Base-by-base conservation (phyloP, 2,797 vertebrate species). In the Trachops cirrhosus region DNA sequence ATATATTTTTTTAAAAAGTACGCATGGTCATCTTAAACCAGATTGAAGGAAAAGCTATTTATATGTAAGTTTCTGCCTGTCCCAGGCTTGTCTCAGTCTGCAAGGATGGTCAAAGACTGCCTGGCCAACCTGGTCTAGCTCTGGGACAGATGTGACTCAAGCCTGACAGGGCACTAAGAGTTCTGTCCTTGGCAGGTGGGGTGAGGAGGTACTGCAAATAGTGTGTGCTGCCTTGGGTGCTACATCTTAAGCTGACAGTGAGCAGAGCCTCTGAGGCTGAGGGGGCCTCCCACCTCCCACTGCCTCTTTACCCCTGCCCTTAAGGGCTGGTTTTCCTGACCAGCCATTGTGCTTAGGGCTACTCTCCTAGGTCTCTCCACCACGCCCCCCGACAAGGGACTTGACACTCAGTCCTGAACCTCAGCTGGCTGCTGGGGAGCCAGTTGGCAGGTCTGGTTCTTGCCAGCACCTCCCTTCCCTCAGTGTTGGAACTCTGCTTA, bases 241-340 rank as follows among this genome's bases (percentile, higher is more conserved):
- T 57, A 41, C 68, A 44, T 59, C 19, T 80, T 39, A 89, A 39
- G 62, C 64, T 79, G 73, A 79, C 67, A 78, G 8, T 9, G 68
- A 93, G 62, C 11, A 83, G 68, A 86, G 59, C 32, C 22, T 39
- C 34, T 70, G n/a, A 79, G 85, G 80, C n/a, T 18, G 34, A 4
- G 6, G 29, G 44, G 7, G 22, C 12, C 46, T 67, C 54, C 48
- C 78, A 34, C 26, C 21, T 52, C 32, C 57, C 12, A 44, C 46
- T 10, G 18, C n/a, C 32, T 32, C 14, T 95, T 57, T 34, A 64
- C 29, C 41, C n/a, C 29, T 67, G 39, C 68, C 39, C 50, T 15
- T 77, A 82, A 15, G 32, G 71, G 26, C 77, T 79, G 75, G 16
- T 83, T 91, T 97, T 95, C 54, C 6, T 96, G 73, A 89, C 48